These are phyloP conservation scores for Chiridota heheva DNA, from an alignment of 35 echinoderm and acorn worm genomes.

Conservation along the genomic window DNA sequence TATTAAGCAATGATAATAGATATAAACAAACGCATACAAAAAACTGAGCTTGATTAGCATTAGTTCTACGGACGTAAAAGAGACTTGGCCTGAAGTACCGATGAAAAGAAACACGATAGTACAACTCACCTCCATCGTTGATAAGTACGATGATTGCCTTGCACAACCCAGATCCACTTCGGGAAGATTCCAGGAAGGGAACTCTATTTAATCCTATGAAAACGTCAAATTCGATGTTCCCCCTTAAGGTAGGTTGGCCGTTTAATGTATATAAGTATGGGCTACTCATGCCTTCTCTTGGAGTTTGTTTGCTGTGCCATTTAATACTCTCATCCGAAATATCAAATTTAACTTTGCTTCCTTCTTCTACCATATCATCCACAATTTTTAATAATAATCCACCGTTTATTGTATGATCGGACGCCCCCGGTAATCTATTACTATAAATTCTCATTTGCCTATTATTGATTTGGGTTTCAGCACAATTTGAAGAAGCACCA, in stretches of 20 bases:
- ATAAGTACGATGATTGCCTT: constrained; percentile 65
- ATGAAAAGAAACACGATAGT: background rate
- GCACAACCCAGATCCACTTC: constrained; percentile 82
- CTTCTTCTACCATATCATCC: constrained; percentile 74
- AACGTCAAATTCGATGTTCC: constrained; percentile 70
- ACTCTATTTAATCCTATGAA: constrained; percentile 95
- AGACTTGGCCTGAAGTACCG: no score
- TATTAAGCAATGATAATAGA: no score
- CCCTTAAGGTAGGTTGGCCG: constrained; percentile 68
- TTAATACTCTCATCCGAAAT: constrained; percentile 74
- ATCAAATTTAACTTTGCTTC: constrained; percentile 66
- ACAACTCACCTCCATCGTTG: constrained; percentile 65
- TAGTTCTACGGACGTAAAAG: no score
- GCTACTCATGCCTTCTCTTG: constrained; percentile 60
- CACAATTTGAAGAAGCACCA: constrained; percentile 63
- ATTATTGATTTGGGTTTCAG: constrained; percentile 84
- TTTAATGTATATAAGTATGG: constrained; percentile 77
- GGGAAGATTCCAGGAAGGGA: constrained; percentile 35
- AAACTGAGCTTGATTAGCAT: no score
- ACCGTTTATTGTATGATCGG: constrained; percentile 78
- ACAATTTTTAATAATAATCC: constrained; percentile 81
- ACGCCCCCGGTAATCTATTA: constrained; percentile 73
- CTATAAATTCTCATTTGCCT: constrained; percentile 91
- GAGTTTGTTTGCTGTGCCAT: constrained; percentile 75
- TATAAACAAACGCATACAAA: no score